Evolutionary conservation across 2,888 invertebrate species (phyloP).

Genomic region (Hyalella azteca): DNA sequence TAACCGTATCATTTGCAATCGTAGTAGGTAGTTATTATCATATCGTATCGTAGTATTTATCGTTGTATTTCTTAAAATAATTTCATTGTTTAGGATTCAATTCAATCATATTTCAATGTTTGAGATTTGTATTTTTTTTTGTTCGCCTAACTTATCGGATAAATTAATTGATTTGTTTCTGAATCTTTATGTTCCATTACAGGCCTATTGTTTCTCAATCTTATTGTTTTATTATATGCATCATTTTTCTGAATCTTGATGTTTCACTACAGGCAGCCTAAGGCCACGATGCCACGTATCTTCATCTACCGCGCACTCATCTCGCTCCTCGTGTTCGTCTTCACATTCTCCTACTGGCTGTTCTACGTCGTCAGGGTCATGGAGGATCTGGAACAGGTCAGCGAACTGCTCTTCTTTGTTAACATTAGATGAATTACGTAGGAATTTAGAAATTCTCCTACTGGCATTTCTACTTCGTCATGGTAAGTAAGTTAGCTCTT

Average conservation of each 20-base stretch:
- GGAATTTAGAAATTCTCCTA: too few relatives aligned
- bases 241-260: neutral
- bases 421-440: too few relatives aligned
- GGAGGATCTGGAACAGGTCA: slow-evolving; percentile 60
- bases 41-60: too few relatives aligned
- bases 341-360: slow-evolving; percentile 96
- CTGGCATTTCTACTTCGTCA: too few relatives aligned
- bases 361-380: slow-evolving; percentile 89
- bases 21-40: too few relatives aligned
- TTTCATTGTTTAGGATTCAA: too few relatives aligned
- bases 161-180: neutral
- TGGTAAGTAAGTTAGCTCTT: too few relatives aligned
- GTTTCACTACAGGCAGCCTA: slow-evolving; percentile 60
- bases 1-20: too few relatives aligned
- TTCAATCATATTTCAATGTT: neutral
- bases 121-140: neutral
- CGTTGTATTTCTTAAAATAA: too few relatives aligned
- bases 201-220: neutral
- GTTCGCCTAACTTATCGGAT: neutral
- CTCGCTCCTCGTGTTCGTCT: slow-evolving; percentile 84
- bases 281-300: slow-evolving; percentile 88
- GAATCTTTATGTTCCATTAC: neutral
- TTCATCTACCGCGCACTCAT: slow-evolving; percentile 88
- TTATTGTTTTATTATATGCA: too few relatives aligned
- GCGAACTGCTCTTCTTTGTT: too few relatives aligned